Evolutionary conservation across 2,888 invertebrate species (phyloP).

Genomic region (Microdon myrmicae): DNA sequence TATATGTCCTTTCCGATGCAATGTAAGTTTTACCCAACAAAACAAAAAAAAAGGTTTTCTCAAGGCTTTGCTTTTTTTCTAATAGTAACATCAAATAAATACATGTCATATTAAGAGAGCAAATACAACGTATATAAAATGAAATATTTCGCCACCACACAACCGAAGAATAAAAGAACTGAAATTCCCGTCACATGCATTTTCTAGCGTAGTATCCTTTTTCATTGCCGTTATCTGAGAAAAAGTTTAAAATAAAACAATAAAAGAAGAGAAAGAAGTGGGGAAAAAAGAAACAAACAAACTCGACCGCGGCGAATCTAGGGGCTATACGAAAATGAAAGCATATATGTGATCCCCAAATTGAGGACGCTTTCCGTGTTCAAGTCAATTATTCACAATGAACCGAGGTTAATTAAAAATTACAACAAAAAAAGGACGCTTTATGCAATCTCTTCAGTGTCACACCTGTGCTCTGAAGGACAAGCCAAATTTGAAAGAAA

Average conservation of each 20-base stretch:
- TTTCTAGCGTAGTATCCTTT: slow-evolving; percentile 33
- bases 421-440: background rate
- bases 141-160: slow-evolving; percentile 9
- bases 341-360: too few species aligned
- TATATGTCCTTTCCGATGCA: slow-evolving; percentile 16
- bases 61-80: slow-evolving; percentile 19
- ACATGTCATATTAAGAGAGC: slow-evolving; percentile 12
- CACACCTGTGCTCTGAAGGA: background rate
- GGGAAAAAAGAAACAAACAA: too few species aligned
- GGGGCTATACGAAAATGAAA: too few species aligned
- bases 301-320: too few species aligned
- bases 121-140: slow-evolving; percentile 6
- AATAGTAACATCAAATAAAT: slow-evolving; percentile 4
- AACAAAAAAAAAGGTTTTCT: slow-evolving; percentile 1
- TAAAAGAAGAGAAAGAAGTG: too few species aligned
- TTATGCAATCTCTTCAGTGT: background rate
- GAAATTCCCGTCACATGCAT: slow-evolving; percentile 46
- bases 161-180: slow-evolving; percentile 11
- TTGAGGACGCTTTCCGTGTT: too few species aligned
- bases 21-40: slow-evolving; percentile 7
- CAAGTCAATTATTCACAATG: too few species aligned
- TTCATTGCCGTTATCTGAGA: too few species aligned
- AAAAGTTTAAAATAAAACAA: too few species aligned
- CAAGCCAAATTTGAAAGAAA: slow-evolving; percentile 1
- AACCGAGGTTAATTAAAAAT: too few species aligned